A percentile compares a stretch with the other conserved stretches of the same genome.
These are phyloP conservation scores for Phylloscopus collybita DNA, from an alignment of 2,797 vertebrate species.

Conservation along the genomic window DNA sequence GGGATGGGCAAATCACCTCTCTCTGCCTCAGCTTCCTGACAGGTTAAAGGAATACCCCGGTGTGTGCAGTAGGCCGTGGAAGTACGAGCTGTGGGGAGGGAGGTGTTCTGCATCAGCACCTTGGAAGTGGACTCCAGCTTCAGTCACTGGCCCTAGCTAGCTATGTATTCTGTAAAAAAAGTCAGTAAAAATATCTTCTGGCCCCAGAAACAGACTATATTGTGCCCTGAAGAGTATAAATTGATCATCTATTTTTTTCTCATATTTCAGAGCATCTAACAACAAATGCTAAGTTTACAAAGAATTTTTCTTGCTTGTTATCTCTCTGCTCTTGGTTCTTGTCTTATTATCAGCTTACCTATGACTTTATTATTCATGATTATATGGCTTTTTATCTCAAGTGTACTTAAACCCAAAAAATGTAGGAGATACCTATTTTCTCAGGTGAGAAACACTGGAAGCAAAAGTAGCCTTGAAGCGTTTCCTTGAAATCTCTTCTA, in stretches of 20 bases:
- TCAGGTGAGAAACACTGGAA: not conserved
- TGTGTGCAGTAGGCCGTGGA: not conserved
- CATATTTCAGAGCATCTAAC: not conserved
- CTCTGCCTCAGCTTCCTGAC: not conserved
- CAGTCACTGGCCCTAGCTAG: not conserved
- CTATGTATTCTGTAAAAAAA: not conserved
- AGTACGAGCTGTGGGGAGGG: fast-evolving
- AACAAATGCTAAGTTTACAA: not conserved
- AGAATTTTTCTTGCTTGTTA: not conserved
- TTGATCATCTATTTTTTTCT: not conserved
- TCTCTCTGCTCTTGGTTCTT: not conserved
- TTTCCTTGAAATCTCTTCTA: not conserved
- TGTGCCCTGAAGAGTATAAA: not conserved
- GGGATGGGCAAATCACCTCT: not conserved
- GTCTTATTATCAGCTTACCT: not conserved
- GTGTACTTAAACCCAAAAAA: not conserved
- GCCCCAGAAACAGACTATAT: not conserved
- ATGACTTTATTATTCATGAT: not conserved
- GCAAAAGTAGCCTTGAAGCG: not conserved
- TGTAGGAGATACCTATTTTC: not conserved
- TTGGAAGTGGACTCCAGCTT: not conserved
- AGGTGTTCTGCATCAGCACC: not conserved
- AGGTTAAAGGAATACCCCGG: not conserved
- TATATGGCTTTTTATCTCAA: not conserved
- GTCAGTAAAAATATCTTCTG: not conserved